phyloP scores from a whole-genome alignment of 2,888 invertebrate species.

The Sthenelais limicola region DNA sequence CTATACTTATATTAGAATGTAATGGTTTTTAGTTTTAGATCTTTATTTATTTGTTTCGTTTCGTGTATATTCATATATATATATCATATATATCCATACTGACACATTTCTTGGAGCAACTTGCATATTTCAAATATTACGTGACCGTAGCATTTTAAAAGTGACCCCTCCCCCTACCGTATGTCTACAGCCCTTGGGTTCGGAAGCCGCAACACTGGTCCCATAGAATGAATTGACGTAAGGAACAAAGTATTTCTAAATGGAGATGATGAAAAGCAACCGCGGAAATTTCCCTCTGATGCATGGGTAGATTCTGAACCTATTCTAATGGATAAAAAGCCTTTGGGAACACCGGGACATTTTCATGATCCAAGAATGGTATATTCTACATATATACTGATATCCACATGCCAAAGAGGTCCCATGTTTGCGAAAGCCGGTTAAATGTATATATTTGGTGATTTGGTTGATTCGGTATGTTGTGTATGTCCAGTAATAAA shows the following conservation, averaged over 20 bases:
- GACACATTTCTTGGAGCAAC: not conserved
- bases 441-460: not conserved
- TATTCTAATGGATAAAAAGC: not conserved
- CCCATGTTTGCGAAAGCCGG: constrained; percentile 29
- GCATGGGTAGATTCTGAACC: constrained; percentile 36
- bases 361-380: not conserved
- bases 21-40: too few species aligned
- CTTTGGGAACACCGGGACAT: not conserved
- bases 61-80: not conserved
- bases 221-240: not conserved
- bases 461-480: not conserved
- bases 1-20: too few species aligned
- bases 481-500: not conserved
- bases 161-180: too few species aligned
- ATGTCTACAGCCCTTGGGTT: too few species aligned
- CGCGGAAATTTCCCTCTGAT: not conserved
- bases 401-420: constrained; percentile 19
- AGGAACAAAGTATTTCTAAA: not conserved
- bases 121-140: too few species aligned
- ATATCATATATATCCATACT: not conserved
- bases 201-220: constrained; percentile 8
- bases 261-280: constrained; percentile 1
- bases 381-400: not conserved
- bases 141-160: too few species aligned
- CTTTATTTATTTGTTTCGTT: too few species aligned